phyloP scores from a whole-genome alignment of 1,140 invertebrate species.

The Colletes gigas region DNA sequence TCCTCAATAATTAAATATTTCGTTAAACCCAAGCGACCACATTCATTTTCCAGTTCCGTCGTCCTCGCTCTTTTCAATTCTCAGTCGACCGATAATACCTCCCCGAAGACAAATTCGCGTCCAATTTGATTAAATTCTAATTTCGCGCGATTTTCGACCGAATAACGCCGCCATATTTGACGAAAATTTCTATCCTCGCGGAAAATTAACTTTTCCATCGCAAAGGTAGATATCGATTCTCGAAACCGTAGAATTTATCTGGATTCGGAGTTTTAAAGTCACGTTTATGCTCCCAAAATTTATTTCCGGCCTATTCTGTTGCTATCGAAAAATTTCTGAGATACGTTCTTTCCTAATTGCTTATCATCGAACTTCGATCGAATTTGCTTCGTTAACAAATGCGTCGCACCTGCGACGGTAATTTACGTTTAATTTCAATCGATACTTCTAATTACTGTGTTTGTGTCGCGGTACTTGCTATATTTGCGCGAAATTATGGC shows the following conservation, averaged over 20 bases:
- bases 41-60: not conserved
- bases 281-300: too few species aligned
- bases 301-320: too few species aligned
- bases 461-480: not conserved
- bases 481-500: not conserved
- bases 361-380: too few species aligned
- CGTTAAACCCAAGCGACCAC: slow-evolving; percentile 3
- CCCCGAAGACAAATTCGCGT: slow-evolving; percentile 9
- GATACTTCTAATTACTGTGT: not conserved
- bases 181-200: too few species aligned
- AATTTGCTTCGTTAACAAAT: not conserved
- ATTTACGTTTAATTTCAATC: not conserved
- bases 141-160: not conserved
- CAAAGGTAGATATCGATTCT: not conserved
- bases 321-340: too few species aligned
- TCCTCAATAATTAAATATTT: slow-evolving; percentile 15
- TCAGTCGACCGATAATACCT: slow-evolving; percentile 4
- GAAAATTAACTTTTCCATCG: not conserved
- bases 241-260: too few species aligned
- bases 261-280: too few species aligned
- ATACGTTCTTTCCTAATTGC: too few species aligned
- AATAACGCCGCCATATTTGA: not conserved
- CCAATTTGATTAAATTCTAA: slow-evolving; percentile 17
- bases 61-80: not conserved
- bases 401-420: too few species aligned